These are phyloP conservation scores for Phataginus tricuspis DNA, from an alignment of 2,797 vertebrate genomes.

Conservation along the genomic window DNA sequence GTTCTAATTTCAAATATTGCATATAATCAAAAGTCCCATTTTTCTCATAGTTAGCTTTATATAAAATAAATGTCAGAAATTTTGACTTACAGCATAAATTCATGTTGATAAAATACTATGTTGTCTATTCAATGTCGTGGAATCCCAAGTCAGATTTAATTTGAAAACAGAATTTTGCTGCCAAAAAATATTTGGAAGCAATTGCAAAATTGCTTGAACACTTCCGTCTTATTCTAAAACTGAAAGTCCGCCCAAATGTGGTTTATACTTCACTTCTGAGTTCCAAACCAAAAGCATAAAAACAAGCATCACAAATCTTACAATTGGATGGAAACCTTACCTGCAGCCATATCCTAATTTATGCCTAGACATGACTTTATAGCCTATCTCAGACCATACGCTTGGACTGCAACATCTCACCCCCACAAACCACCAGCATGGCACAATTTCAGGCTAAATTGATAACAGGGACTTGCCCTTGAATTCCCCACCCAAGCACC, in stretches of 20 bases:
- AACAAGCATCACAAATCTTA: slow-evolving; percentile 59
- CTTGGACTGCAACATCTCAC: not conserved
- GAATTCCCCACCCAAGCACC: not conserved
- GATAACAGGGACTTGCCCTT: slow-evolving; percentile 19
- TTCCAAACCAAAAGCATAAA: slow-evolving; percentile 60
- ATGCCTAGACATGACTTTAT: not conserved
- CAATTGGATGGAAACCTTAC: slow-evolving; percentile 42
- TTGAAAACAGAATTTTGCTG: slow-evolving; percentile 20
- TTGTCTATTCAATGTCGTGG: not conserved
- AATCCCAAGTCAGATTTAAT: not conserved
- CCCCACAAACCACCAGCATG: not conserved
- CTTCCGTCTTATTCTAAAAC: slow-evolving; percentile 46
- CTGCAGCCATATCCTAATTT: slow-evolving; percentile 13
- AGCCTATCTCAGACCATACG: not conserved
- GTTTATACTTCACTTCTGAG: slow-evolving; percentile 6
- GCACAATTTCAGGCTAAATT: not conserved
- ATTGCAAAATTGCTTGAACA: slow-evolving; percentile 37
- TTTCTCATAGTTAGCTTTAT: not conserved
- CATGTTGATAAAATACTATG: not conserved
- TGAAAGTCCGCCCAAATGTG: slow-evolving; percentile 5
- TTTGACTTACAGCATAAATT: not conserved
- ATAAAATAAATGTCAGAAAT: not conserved
- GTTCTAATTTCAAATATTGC: slow-evolving; percentile 1
- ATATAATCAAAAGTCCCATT: not conserved
- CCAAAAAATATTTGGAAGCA: slow-evolving; percentile 47